A percentile compares a stretch with the other conserved stretches of the same genome.
Conservation (phyloP, 35 echinoderm and acorn worm species). For the Holothuria glaberrima region DNA sequence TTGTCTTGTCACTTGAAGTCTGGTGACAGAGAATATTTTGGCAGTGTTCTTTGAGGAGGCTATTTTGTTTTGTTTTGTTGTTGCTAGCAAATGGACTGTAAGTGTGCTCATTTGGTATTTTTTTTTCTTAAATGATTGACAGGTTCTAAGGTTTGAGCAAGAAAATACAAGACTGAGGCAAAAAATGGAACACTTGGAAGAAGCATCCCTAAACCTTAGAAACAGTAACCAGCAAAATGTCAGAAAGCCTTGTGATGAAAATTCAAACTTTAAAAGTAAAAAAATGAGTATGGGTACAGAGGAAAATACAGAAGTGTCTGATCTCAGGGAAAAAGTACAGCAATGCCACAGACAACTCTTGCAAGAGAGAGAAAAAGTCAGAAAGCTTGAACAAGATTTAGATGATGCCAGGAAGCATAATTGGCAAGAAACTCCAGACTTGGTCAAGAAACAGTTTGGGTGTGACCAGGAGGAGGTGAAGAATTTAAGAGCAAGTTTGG, state of each 20-base stretch:
- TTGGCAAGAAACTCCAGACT: conserved; percentile 51
- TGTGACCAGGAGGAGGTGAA: conserved; percentile 5
- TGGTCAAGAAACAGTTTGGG: conserved; percentile 54
- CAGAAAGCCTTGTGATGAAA: background rate
- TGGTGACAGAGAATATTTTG: no score
- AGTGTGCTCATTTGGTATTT: no score
- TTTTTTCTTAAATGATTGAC: no score
- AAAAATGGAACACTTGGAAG: conserved; percentile 10
- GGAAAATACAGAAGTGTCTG: conserved; percentile 29
- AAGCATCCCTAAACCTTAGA: conserved; percentile 10
- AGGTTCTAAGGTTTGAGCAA: conserved; percentile 32
- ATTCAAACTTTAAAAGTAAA: background rate
- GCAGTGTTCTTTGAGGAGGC: no score
- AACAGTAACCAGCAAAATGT: conserved; percentile 19
- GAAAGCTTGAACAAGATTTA: conserved; percentile 36
- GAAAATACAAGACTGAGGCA: conserved; percentile 30
- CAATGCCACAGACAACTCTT: conserved; percentile 9
- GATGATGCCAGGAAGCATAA: background rate
- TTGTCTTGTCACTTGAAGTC: no score
- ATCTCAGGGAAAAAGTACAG: conserved; percentile 30
- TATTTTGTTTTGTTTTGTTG: no score
- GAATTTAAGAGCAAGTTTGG: conserved; percentile 51
- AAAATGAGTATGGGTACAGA: background rate
- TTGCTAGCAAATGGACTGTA: no score
- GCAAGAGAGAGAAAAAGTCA: conserved; percentile 37